Evolutionary conservation across 2,113 vertebrate species (phyloP).

Genomic region (Hucho hucho): DNA sequence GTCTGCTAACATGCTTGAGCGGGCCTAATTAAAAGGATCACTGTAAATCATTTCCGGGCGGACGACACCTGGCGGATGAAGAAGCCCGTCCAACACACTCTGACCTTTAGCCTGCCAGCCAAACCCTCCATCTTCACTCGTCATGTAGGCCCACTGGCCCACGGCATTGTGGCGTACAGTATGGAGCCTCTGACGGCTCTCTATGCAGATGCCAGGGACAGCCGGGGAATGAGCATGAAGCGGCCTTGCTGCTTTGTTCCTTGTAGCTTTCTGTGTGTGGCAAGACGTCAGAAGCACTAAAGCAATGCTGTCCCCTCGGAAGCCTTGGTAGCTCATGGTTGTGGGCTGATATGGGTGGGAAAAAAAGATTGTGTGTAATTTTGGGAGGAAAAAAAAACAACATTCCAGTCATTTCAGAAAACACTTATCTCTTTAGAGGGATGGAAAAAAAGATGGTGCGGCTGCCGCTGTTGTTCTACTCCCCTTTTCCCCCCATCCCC

Average conservation of each 20-base stretch:
- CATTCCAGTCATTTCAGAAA: slow-evolving; percentile 62
- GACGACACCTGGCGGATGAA: slow-evolving; percentile 21
- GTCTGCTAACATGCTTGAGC: slow-evolving; percentile 54
- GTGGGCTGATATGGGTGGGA: slow-evolving; percentile 44
- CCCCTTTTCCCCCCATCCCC: slow-evolving; percentile 26
- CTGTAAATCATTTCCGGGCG: slow-evolving; percentile 54
- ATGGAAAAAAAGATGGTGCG: slow-evolving; percentile 40
- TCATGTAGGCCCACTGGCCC: slow-evolving; percentile 26
- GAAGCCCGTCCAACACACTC: slow-evolving; percentile 25
- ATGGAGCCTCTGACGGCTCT: slow-evolving; percentile 29
- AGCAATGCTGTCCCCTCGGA: slow-evolving; percentile 10
- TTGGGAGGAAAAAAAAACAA: slow-evolving; percentile 17
- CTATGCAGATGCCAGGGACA: too few relatives aligned
- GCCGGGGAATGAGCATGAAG: slow-evolving; percentile 19
- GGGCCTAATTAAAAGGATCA: slow-evolving; percentile 65
- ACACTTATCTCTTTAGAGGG: slow-evolving; percentile 63
- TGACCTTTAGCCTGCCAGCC: slow-evolving; percentile 59
- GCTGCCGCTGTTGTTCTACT: slow-evolving; percentile 39
- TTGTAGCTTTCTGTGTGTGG: slow-evolving; percentile 47
- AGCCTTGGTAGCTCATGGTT: slow-evolving; percentile 51
- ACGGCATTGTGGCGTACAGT: too few relatives aligned
- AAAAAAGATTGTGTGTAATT: too few relatives aligned
- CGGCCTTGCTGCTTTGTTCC: slow-evolving; percentile 45
- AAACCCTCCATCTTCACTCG: slow-evolving; percentile 31
- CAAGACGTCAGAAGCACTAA: slow-evolving; percentile 17